Evolutionary conservation across 2,797 vertebrate species (phyloP), one percentile per base, ranked within the genome.

Genomic region (Alectoris magna): DNA sequence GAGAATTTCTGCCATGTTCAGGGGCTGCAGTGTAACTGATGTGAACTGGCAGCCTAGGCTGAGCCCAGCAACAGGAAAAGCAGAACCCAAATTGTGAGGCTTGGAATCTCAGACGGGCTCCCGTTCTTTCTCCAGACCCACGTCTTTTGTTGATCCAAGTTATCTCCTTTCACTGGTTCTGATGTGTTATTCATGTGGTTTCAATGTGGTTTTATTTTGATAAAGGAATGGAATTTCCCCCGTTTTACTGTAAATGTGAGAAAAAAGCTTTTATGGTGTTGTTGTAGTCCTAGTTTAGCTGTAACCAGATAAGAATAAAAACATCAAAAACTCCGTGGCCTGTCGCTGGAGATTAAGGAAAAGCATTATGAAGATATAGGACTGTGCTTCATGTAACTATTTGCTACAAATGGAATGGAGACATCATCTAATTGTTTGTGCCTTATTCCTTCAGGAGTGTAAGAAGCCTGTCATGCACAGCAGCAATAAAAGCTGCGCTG

Each of bases 131-230:
- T 68, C 12, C 62, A 76, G 77, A 29, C 64, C 76, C 48, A 3
- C 36, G 48, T 67, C 80, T 91, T 87, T 70, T 79, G 60, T 81
- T 90, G 89, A 68, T 72, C 48, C 44, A 48, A 4, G 67, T 92
- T 56, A 66, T 59, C 94, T 82, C 55, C 44, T 39, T 91, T 91
- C 60, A 10, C 39, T 64, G 44, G 51, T 36, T 91, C 38, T 60
- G 74, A 84, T 91, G 56, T 75, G 86, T 94, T 90, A 93, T 93
- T 95, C 53, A 86, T 84, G 23, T 88, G 83, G 78, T 58, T 93
- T 91, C 74, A 74, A 1, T 81, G 68, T 0, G 1, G 38, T 60
- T 94, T 92, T 82, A 51, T 62, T 91, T 79, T 87, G 64, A 74
- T 73, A 84, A 78, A 87, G 64, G 38, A 63, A 29, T 34, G 39